Conservation (phyloP, 1,140 invertebrate genomes). For the Formica exsecta region DNA sequence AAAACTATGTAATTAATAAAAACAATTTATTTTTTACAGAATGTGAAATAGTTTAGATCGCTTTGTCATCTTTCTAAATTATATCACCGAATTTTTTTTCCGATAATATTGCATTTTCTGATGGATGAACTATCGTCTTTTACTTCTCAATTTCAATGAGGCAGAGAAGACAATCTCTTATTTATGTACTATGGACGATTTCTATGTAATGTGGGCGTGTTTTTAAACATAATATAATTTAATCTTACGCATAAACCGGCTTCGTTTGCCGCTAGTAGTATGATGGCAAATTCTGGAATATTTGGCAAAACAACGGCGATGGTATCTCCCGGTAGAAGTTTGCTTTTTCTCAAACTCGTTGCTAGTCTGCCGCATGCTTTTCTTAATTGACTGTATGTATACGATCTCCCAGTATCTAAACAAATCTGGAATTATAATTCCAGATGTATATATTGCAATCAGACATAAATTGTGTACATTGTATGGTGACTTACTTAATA, state of each 20-base stretch:
- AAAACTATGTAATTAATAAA: background rate
- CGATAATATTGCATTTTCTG: background rate
- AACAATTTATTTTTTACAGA: background rate
- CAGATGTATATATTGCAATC: no score
- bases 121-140: no score
- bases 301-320: conserved; percentile 91
- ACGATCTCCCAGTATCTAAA: conserved; percentile 88
- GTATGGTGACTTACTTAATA: no score
- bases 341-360: conserved; percentile 88
- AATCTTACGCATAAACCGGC: conserved; percentile 88
- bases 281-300: conserved; percentile 90
- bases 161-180: background rate
- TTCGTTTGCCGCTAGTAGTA: conserved; percentile 88
- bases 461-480: no score
- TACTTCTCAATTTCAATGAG: background rate
- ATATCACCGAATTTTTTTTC: background rate
- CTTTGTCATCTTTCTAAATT: no score
- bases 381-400: conserved; percentile 90
- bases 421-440: conserved; percentile 80
- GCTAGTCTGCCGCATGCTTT: conserved; percentile 88
- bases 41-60: background rate
- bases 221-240: conserved; percentile 3
- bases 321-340: conserved; percentile 89
- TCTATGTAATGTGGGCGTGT: background rate
- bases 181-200: background rate